phyloP scores from a whole-genome alignment of 1,140 invertebrate species.

The Sweltsa coloradensis region DNA sequence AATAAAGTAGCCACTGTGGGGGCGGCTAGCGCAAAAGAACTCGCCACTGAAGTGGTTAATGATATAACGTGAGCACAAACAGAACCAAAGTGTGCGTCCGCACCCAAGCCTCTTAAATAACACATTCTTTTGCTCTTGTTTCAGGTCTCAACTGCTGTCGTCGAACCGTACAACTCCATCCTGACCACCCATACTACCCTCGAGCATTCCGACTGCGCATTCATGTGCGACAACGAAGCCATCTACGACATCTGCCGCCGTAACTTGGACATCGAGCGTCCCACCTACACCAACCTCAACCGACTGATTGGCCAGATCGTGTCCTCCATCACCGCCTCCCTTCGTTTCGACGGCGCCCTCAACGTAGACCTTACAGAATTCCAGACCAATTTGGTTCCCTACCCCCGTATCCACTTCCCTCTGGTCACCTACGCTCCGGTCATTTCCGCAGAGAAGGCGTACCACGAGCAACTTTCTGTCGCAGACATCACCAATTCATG shows the following conservation, averaged over 20 bases:
- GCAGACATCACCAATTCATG: slow-evolving; percentile 58
- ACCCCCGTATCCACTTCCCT: slow-evolving; percentile 72
- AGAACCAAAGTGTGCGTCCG: no score
- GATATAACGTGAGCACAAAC: no score
- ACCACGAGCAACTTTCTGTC: slow-evolving; percentile 45
- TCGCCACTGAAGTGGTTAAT: no score
- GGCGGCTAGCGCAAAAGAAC: no score
- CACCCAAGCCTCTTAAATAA: no score
- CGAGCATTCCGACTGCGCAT: slow-evolving; percentile 64
- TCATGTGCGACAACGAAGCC: slow-evolving; percentile 80
- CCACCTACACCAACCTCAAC: slow-evolving; percentile 69
- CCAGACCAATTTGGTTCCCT: slow-evolving; percentile 67
- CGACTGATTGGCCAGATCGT: slow-evolving; percentile 75
- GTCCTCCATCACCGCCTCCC: slow-evolving; percentile 73
- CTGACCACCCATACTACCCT: slow-evolving; percentile 62
- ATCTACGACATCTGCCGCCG: slow-evolving; percentile 85
- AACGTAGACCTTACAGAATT: slow-evolving; percentile 73
- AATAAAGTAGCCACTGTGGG: no score
- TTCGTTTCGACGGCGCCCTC: slow-evolving; percentile 77
- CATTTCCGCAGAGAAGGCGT: slow-evolving; percentile 48
- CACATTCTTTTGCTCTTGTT: no score
- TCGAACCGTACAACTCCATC: slow-evolving; percentile 83
- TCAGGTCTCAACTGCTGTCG: slow-evolving; percentile 78
- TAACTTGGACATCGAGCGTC: slow-evolving; percentile 77
- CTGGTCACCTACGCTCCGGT: slow-evolving; percentile 51